Conservation (phyloP, 2,888 invertebrate genomes). For the Poecilobothrus nobilitatus region DNA sequence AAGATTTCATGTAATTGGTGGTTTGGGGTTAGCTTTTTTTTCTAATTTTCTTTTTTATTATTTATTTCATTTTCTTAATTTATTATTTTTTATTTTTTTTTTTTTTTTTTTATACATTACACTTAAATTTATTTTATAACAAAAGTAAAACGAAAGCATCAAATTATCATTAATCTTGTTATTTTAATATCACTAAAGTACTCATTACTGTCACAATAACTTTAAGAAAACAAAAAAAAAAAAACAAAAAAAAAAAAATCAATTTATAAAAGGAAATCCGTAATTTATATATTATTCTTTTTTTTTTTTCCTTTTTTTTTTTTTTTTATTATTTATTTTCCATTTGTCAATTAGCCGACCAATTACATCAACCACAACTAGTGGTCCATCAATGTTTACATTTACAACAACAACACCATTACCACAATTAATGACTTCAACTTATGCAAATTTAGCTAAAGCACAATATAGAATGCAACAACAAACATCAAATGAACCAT, state of each 20-base stretch:
- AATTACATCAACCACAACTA: slow-evolving; percentile 39
- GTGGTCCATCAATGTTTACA: slow-evolving; percentile 25
- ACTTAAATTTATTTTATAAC: no score
- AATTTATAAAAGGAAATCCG: neutral
- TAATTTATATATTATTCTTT: neutral
- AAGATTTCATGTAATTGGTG: slow-evolving; percentile 22
- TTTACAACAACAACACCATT: slow-evolving; percentile 35
- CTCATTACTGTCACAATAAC: no score
- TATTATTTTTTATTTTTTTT: neutral
- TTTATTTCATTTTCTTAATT: slow-evolving; percentile 13
- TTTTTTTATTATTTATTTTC: neutral
- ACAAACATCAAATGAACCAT: slow-evolving; percentile 24
- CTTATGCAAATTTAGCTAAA: slow-evolving; percentile 31
- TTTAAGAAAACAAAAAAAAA: no score
- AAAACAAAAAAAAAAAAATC: neutral
- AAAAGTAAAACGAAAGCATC: no score
- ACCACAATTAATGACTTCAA: slow-evolving; percentile 34
- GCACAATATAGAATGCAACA: slow-evolving; percentile 22
- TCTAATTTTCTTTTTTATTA: slow-evolving; percentile 18
- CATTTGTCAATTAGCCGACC: slow-evolving; percentile 33
- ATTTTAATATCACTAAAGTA: no score
- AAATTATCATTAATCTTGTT: no score
- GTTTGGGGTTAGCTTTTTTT: slow-evolving; percentile 28
- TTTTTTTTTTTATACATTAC: neutral
- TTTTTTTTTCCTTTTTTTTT: neutral